Base-by-base conservation (phyloP, 2,797 vertebrate species). In the Acanthurus leucopareius region DNA sequence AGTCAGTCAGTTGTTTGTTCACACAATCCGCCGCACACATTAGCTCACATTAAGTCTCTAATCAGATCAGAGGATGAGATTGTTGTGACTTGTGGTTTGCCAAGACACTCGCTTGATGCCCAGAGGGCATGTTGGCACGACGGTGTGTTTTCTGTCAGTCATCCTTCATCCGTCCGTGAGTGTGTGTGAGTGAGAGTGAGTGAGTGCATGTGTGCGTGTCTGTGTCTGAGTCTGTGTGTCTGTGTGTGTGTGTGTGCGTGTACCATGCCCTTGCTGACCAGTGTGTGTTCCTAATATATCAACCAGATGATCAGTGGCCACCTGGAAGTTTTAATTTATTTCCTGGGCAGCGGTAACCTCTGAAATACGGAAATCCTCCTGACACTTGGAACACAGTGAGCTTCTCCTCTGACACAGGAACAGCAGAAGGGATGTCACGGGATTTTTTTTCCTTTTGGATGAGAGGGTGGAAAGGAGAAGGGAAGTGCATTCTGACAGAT, bases 241-340 rank as follows among this genome's bases (percentile, higher is more conserved):
- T 52, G 65, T 72, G 66, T 66, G 64, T 38, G 59, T 47, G 57
- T 44, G 53, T 57, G 28, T 72, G 52, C 58, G 64, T 10, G 28
- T 14, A 64, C 20, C 14, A 13, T 77, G 84, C 69, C 79, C 67
- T 81, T 48, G 63, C 67, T 83, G 78, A 81, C 79, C 69, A 59
- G 14, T 70, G 73, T 60, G 70, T 73, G 78, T 68, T 80, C 77
- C 82, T 70, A 63, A 81, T 80, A 82, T 80, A 86, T 84, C 73
- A 84, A 73, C 66, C 82, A 77, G 77, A 88, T 90, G 89, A 91
- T 70, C 20, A 65, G 40, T 17, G 58, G 78, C 84, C 85, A 89
- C 87, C 80, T 92, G 86, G 83, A 88, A 58, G 77, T 86, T 87
- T 88, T 88, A 89, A 88, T 89, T 89, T 75, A 90, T 80, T 88